phyloP scores from a whole-genome alignment of 2,113 vertebrate genomes.

The Spea bombifrons region DNA sequence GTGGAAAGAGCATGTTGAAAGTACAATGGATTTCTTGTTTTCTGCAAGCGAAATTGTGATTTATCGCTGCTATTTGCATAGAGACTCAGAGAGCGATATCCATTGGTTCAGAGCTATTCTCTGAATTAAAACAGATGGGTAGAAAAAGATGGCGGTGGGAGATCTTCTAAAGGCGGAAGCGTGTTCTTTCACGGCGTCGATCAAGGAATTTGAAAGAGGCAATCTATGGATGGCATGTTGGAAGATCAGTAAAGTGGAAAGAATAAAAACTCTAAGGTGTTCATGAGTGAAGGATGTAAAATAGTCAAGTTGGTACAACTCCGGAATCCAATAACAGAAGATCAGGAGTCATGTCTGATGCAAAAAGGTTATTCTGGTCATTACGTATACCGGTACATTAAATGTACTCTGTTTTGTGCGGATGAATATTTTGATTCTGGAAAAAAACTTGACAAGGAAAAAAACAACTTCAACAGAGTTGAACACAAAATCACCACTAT shows the following conservation, averaged over 20 bases:
- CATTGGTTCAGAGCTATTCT: too few species aligned
- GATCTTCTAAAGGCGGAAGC: too few species aligned
- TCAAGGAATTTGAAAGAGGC: background rate
- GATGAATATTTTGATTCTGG: conserved; percentile 7
- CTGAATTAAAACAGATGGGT: background rate
- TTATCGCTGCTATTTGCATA: conserved; percentile 6
- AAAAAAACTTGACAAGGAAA: too few species aligned
- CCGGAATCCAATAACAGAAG: background rate
- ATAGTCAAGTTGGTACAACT: background rate
- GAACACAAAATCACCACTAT: conserved; percentile 27
- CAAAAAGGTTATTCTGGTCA: conserved; percentile 13
- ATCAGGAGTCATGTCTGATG: background rate
- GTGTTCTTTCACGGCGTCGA: background rate
- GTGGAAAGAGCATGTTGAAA: conserved; percentile 45
- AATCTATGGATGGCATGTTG: background rate
- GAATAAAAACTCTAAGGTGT: background rate
- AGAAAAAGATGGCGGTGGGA: background rate
- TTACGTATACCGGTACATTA: conserved; percentile 30
- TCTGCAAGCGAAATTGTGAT: background rate
- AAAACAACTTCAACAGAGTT: too few species aligned
- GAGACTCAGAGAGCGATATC: too few species aligned
- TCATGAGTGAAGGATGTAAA: background rate
- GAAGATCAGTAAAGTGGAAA: background rate
- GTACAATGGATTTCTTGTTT: background rate
- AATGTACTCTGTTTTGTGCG: conserved; percentile 23